These are phyloP conservation scores for Eudemis profundana DNA, from an alignment of 2,888 invertebrate genomes.

Conservation along the genomic window DNA sequence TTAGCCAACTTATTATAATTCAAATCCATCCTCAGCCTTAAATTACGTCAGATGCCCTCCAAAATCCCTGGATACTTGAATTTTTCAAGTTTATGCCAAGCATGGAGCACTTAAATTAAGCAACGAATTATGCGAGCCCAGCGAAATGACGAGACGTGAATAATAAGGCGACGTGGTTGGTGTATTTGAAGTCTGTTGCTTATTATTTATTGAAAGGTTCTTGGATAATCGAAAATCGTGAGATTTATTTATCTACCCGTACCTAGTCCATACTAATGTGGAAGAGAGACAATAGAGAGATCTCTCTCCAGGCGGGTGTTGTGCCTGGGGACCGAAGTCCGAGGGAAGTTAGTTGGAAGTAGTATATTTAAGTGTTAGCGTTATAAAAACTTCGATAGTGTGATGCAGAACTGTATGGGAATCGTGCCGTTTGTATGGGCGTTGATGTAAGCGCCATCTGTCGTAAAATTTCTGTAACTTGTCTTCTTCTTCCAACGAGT, in stretches of 20 bases:
- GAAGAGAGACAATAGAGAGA: too few relatives aligned
- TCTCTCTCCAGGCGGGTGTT: too few relatives aligned
- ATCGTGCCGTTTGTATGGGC: too few relatives aligned
- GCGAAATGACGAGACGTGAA: constrained; percentile 27
- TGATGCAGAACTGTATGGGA: too few relatives aligned
- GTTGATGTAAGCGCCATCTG: too few relatives aligned
- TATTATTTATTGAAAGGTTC: constrained; percentile 19
- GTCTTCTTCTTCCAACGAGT: too few relatives aligned
- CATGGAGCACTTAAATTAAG: constrained; percentile 40
- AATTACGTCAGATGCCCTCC: constrained; percentile 11
- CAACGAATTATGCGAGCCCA: constrained; percentile 39
- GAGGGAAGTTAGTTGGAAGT: too few relatives aligned
- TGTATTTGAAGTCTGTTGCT: constrained; percentile 17
- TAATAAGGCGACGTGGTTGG: constrained; percentile 3
- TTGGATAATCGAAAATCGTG: background rate
- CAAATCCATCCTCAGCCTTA: constrained; percentile 5
- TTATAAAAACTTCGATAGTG: too few relatives aligned
- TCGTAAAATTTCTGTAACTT: too few relatives aligned
- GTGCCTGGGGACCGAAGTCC: too few relatives aligned
- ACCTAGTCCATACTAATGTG: too few relatives aligned
- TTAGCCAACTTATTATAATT: constrained; percentile 20
- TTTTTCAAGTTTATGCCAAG: constrained; percentile 29
- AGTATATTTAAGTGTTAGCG: too few relatives aligned
- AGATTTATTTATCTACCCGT: background rate
- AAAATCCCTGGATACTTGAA: constrained; percentile 17